Evolutionary conservation across 2,888 invertebrate genomes (phyloP).

Genomic region (Oscheius myriophilus): DNA sequence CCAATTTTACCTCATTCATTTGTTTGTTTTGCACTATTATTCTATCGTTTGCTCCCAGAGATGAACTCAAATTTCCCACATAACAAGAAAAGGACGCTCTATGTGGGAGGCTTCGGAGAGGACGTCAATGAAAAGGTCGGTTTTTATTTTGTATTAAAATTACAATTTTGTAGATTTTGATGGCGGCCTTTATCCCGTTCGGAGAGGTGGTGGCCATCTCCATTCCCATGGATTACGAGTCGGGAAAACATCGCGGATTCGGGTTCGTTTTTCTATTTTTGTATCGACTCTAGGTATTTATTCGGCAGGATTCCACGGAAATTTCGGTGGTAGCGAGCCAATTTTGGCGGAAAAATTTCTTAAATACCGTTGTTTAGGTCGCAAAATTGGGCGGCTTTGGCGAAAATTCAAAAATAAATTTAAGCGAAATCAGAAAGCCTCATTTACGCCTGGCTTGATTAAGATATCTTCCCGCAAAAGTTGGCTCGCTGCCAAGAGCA

Average conservation of each 20-base stretch:
- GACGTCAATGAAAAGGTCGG: conserved; percentile 89
- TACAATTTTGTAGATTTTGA: conserved; percentile 74
- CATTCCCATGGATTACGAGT: conserved; percentile 95
- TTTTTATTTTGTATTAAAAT: background rate
- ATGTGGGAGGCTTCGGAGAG: conserved; percentile 76
- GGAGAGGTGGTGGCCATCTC: conserved; percentile 98
- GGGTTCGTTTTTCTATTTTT: conserved; percentile 46
- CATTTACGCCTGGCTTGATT: too few relatives aligned
- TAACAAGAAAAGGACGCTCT: conserved; percentile 70
- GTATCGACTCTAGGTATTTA: too few relatives aligned
- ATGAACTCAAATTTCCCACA: conserved; percentile 68
- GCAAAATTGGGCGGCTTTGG: too few relatives aligned
- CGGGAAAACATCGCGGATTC: conserved; percentile 72
- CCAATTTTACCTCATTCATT: conserved; percentile 2
- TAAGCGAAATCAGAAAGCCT: too few relatives aligned
- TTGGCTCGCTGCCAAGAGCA: too few relatives aligned
- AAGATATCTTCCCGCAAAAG: too few relatives aligned
- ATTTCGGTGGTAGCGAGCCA: too few relatives aligned
- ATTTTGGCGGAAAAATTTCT: too few relatives aligned
- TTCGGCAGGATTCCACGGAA: background rate
- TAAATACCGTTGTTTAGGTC: too few relatives aligned
- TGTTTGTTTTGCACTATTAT: background rate
- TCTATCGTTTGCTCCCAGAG: background rate
- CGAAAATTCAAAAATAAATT: too few relatives aligned
- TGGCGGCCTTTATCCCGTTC: conserved; percentile 96